Evolutionary conservation across 30 jellyfish, hydroid and myxozoan genomes (phyloP), one percentile per base, ranked within the genome.

Genomic region (Turritopsis dohrnii): DNA sequence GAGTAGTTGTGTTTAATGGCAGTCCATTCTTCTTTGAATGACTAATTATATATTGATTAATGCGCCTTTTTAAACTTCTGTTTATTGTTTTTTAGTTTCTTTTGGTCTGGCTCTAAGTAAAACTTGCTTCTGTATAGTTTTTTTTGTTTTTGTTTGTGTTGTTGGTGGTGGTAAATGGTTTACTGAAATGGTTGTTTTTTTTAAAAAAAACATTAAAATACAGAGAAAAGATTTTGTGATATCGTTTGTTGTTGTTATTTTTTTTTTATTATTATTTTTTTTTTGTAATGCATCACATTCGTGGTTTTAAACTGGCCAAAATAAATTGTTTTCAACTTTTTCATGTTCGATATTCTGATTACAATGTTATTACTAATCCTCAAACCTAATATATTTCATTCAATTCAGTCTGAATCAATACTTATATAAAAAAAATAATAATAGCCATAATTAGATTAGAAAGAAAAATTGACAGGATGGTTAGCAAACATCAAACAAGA

Each of bases 401-500:
- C 60, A 41, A 41, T n/a, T n/a, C 60, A 41, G 60, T 41, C 13
- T 3, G 60, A 41, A 41, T 41, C 13, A 41, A 41, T 41, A 41
- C 5, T 41, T 41, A 41, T 41, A 41, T 41, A 41, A 41, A 41
- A 41, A 41, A 41, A 41, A n/a, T n/a, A n/a, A n/a, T n/a, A n/a
- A n/a, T n/a, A n/a, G n/a, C 13, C 5, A 41, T 41, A 41, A 41
- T 3, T 41, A 41, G 13, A 41, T 3, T 41, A 41, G 13, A 41
- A 3, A 41, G 13, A 41, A 13, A 41, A 3, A 41, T 13, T 3
- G 13, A 13, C 9, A 41, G 13, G 60, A 69, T 69, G 77, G 77
- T 69, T 69, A 69, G 77, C 0, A 69, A 69, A 69, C 77, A 69
- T 69, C 77, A 69, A 69, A 8, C 28, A 69, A 23, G 77, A 69